Evolutionary conservation across 2,888 invertebrate genomes (phyloP).

Genomic region (Hypolimnas misippus): DNA sequence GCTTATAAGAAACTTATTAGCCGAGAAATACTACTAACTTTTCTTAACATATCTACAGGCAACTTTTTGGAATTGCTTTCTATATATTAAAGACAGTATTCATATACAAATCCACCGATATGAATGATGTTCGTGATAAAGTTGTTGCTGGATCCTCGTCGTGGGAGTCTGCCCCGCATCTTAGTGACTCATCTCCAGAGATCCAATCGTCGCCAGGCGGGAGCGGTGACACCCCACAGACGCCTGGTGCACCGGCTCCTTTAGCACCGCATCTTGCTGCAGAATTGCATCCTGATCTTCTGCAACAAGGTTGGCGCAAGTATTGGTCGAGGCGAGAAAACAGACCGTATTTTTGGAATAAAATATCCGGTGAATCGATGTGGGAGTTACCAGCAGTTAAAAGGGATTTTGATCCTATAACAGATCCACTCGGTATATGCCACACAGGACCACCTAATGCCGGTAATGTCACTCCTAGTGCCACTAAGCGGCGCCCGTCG

Average conservation of each 20-base stretch:
- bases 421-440: slow-evolving; percentile 95
- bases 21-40: slow-evolving; percentile 27
- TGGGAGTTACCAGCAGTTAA: slow-evolving; percentile 97
- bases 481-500: slow-evolving; percentile 90
- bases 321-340: slow-evolving; percentile 98
- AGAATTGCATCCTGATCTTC: slow-evolving; percentile 76
- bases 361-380: slow-evolving; percentile 96
- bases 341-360: slow-evolving; percentile 98
- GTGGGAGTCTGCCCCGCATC: slow-evolving; percentile 71
- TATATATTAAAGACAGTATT: slow-evolving; percentile 28
- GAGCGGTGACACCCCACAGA: slow-evolving; percentile 80
- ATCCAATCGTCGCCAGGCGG: slow-evolving; percentile 73
- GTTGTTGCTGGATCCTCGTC: slow-evolving; percentile 76
- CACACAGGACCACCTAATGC: slow-evolving; percentile 74
- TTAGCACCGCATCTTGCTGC: slow-evolving; percentile 75
- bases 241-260: slow-evolving; percentile 84
- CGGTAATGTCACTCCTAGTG: slow-evolving; percentile 80
- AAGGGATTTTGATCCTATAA: slow-evolving; percentile 94
- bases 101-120: slow-evolving; percentile 53
- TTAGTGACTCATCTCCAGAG: slow-evolving; percentile 76
- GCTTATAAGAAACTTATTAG: slow-evolving; percentile 67
- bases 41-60: not conserved
- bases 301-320: slow-evolving; percentile 97
- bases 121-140: slow-evolving; percentile 83
- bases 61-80: slow-evolving; percentile 32